These are phyloP conservation scores for Phataginus tetradactyla DNA, from an alignment of 2,797 vertebrate species.

Conservation along the genomic window DNA sequence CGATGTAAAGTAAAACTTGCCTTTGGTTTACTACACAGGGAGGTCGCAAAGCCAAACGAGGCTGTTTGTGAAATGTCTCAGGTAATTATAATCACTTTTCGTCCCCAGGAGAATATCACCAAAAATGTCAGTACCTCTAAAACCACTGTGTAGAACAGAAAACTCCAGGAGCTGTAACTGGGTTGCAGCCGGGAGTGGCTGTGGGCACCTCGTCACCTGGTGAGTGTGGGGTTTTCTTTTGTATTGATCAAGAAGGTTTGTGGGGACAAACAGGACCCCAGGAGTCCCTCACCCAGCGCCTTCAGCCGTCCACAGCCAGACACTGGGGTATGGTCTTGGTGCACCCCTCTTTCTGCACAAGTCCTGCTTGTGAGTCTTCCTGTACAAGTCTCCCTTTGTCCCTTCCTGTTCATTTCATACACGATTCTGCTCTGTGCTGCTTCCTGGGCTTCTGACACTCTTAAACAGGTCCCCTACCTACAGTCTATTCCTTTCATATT, in stretches of 20 bases:
- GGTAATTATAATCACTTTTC: background rate
- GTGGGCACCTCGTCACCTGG: rapidly evolving
- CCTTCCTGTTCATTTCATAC: background rate
- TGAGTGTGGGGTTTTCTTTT: background rate
- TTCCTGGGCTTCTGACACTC: background rate
- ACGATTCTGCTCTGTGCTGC: background rate
- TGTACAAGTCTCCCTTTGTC: too few relatives aligned
- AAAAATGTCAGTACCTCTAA: background rate
- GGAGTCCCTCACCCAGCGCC: rapidly evolving
- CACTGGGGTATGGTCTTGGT: background rate
- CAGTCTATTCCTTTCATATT: background rate
- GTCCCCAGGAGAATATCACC: background rate
- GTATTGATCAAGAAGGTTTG: background rate
- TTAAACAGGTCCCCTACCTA: background rate
- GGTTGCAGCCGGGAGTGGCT: background rate
- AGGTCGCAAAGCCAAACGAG: background rate
- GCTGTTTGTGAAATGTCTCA: background rate
- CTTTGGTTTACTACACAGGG: background rate
- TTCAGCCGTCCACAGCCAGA: background rate
- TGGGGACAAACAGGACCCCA: background rate
- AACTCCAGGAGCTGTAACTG: background rate
- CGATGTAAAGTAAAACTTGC: background rate
- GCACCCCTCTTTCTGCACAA: background rate
- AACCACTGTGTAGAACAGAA: background rate
- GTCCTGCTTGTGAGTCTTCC: background rate